Percentiles rank a stretch among this genome's conserved stretches.
phyloP scores from a whole-genome alignment of 2,113 vertebrate genomes.

The Psephotus haematonotus region DNA sequence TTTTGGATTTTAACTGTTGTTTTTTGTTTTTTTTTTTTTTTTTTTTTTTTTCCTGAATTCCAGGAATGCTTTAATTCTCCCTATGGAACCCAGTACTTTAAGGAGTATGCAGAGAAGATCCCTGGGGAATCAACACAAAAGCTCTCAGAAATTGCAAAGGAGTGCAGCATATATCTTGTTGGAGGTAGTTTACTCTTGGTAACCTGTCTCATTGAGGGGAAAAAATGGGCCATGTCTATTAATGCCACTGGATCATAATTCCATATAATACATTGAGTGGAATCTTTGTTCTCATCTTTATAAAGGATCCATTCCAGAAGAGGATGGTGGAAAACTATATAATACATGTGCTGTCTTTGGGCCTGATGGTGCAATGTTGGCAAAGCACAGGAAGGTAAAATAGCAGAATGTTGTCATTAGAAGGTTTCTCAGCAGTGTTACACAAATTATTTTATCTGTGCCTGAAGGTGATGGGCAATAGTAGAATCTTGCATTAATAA shows the following conservation, averaged over 20 bases:
- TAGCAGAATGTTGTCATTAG: not conserved
- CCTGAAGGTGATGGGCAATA: not conserved
- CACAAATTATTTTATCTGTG: not conserved
- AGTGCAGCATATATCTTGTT: constrained; percentile 86
- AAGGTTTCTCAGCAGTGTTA: not conserved
- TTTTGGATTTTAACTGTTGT: not conserved
- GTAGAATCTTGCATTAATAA: not conserved
- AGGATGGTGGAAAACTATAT: constrained; percentile 89
- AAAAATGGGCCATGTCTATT: not conserved
- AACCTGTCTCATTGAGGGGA: not conserved
- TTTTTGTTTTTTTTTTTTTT: too few species aligned
- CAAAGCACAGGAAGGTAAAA: constrained; percentile 92
- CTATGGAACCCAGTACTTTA: constrained; percentile 89
- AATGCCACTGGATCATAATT: not conserved
- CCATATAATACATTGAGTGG: not conserved
- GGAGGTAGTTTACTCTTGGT: constrained; percentile 81
- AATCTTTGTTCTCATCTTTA: constrained; percentile 19
- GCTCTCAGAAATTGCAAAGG: constrained; percentile 88
- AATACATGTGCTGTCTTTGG: constrained; percentile 92
- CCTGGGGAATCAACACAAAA: constrained; percentile 88
- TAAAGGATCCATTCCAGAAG: constrained; percentile 94
- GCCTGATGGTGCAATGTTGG: constrained; percentile 87
- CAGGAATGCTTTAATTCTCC: constrained; percentile 98
- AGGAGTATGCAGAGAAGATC: constrained; percentile 90
- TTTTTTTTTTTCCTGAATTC: too few species aligned